These are phyloP conservation scores for Anomalospiza imberbis DNA, from an alignment of 2,797 vertebrate genomes.

Conservation along the genomic window DNA sequence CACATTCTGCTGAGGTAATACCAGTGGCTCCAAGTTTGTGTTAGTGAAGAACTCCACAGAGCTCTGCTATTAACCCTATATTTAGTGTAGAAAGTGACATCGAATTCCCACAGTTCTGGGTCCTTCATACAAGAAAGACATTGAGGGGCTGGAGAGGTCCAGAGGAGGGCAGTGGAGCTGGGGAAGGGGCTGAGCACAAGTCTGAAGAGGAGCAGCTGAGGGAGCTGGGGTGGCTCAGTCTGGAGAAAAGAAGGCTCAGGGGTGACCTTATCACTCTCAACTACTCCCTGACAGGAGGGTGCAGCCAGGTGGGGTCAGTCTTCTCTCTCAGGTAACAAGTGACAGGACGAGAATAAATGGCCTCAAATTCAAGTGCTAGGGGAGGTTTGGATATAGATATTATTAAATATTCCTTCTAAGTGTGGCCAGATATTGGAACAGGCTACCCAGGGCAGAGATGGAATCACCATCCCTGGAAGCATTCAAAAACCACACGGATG, in stretches of 20 bases:
- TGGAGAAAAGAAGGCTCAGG: neutral
- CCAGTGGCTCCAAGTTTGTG: neutral
- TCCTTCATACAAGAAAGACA: neutral
- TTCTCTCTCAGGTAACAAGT: neutral
- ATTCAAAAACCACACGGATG: fast-evolving
- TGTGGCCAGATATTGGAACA: neutral
- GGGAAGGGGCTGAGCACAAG: neutral
- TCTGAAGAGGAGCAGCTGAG: neutral
- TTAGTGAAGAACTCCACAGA: neutral
- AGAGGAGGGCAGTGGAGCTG: neutral
- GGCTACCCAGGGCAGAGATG: neutral
- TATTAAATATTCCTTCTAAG: neutral
- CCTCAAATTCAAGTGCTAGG: neutral
- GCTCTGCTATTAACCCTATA: neutral
- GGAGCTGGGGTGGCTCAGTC: neutral
- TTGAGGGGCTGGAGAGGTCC: neutral
- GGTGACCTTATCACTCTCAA: too few species aligned
- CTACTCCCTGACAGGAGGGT: neutral
- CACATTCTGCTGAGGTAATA: neutral
- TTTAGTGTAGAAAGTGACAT: neutral
- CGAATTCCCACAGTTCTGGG: neutral
- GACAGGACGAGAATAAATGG: neutral
- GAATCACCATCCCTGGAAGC: neutral
- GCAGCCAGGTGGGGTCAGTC: too few species aligned
- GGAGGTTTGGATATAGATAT: neutral